Base-by-base conservation (phyloP, 2,113 vertebrate species). In the Nestor notabilis region DNA sequence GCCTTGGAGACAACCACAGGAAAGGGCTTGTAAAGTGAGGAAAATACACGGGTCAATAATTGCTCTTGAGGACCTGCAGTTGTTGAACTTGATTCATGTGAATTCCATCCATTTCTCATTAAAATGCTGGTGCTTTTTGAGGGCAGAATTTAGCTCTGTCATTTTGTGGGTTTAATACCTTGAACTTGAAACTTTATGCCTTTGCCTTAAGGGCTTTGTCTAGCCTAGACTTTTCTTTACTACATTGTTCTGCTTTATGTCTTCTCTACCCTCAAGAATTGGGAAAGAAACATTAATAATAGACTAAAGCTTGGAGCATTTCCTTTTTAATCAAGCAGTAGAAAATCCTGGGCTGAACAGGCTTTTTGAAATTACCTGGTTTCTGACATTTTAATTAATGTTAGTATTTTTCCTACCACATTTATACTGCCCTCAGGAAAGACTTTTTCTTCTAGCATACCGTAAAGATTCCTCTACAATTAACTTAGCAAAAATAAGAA, bases 301-400 rank as follows among this genome's bases (percentile, higher is more conserved):
- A 66, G 44, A 44, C 68, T 43, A 52, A 92, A 91, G 58, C 76
- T 88, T 35, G 20, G 33, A 91, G 56, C 55, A 47, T 89, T 82
- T 94, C 84, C 74, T 91, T 89, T 79, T 87, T 96, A 91, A 94
- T 89, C 50, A 79, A 90, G 50, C 6, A 21, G 60, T 70, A 68
- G 33, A 93, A 89, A 78, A 58, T 37, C 7, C 65, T 94, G 41
- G 28, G 37, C 20, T 63, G 61, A 91, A 68, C 53, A 89, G n/a
- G 33, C 13, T 55, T 74, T 87, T 75, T 37, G 0, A 50, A 93
- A 87, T 94, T 84, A 71, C 77, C 47, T 56, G 39, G 15, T 75
- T 72, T 89, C 78, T 95, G 77, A 68, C 81, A 87, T 87, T 94
- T 89, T 93, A 91, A 93, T 94, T 95, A 75, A 75, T 53, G 24